Base-by-base conservation (phyloP, 2,888 invertebrate genomes). In the Crematogaster levior region DNA sequence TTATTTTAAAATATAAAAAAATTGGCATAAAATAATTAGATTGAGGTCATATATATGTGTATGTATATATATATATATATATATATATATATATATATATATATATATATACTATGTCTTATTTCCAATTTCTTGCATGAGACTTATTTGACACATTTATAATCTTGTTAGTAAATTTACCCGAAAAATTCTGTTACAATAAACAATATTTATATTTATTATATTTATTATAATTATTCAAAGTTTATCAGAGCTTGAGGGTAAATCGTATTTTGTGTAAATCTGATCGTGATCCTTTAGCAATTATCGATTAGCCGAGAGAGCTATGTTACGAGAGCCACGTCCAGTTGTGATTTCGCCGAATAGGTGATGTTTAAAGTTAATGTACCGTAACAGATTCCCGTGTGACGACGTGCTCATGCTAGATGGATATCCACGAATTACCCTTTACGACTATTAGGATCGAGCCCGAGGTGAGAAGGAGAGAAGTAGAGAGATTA, bases 351-450 rank as follows among this genome's bases (percentile, higher is more conserved):
- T 65, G 75, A 75, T 75, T 75, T 75, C 43, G 30, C 27, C 53
- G 56, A 73, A 46, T 63, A 63, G 53, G 34, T 46, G 80, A 81
- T 56, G 68, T 82, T 84, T 66, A 77, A 77, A 81, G 74, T 75
- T 84, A 88, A 88, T 88, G 88, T 81, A 60, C 74, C 86, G 87
- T 85, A 87, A 89, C 87, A 80, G 87, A 86, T 90, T 88, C 72
- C 83, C 58, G 82, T 84, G 73, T 81, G 84, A 66, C 75, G 84
- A 73, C 75, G 77, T 72, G 86, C 65, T 37, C 63, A 73, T 40
- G 15, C 6, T 60, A 75, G 73, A 85, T 66, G 83, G 65, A 83
- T 85, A 73, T 86, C 24, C 84, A 82, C 85, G 89, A 86, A 86
- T 86, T 86, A 88, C 81, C 86, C 82, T 86, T 88, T 87, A 89